Evolutionary conservation across 2,113 vertebrate species (phyloP).

Genomic region (Rhineura floridana): DNA sequence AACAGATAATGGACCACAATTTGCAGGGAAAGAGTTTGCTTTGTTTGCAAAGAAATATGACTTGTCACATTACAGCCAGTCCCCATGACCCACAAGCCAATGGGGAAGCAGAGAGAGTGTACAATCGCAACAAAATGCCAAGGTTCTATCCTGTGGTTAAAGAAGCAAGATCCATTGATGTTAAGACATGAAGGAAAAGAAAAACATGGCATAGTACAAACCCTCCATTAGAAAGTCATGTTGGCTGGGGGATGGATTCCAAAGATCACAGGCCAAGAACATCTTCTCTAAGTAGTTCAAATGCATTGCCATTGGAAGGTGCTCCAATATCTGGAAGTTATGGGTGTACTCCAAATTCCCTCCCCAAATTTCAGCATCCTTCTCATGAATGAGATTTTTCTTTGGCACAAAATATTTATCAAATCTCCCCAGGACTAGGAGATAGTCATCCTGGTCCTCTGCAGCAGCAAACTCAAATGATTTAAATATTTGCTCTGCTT

Average conservation of each 20-base stretch:
- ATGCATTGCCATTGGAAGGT: slow-evolving; percentile 87
- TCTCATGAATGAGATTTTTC: too few species aligned
- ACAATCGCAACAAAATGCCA: slow-evolving; percentile 85
- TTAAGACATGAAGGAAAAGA: slow-evolving; percentile 89
- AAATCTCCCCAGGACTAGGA: too few species aligned
- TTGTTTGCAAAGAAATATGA: too few species aligned
- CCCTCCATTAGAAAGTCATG: slow-evolving; percentile 89
- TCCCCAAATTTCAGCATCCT: slow-evolving; percentile 95
- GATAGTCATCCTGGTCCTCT: too few species aligned
- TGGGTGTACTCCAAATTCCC: slow-evolving; percentile 88
- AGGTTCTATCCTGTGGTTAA: slow-evolving; percentile 96
- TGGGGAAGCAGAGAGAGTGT: too few species aligned
- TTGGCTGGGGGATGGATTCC: slow-evolving; percentile 98
- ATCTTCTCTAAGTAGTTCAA: slow-evolving; percentile 88
- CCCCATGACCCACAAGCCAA: too few species aligned
- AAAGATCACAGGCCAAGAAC: slow-evolving; percentile 87
- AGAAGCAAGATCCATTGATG: slow-evolving; percentile 82
- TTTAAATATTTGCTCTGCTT: too few species aligned
- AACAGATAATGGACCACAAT: too few species aligned
- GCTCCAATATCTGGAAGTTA: slow-evolving; percentile 77
- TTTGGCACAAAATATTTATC: too few species aligned
- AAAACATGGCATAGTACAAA: slow-evolving; percentile 93
- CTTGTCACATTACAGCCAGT: too few species aligned
- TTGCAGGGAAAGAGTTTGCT: too few species aligned
- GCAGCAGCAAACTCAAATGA: too few species aligned